Evolutionary conservation across 2,888 invertebrate species (phyloP), one percentile per base, ranked within the genome.

Genomic region (Ditula angustiorana): DNA sequence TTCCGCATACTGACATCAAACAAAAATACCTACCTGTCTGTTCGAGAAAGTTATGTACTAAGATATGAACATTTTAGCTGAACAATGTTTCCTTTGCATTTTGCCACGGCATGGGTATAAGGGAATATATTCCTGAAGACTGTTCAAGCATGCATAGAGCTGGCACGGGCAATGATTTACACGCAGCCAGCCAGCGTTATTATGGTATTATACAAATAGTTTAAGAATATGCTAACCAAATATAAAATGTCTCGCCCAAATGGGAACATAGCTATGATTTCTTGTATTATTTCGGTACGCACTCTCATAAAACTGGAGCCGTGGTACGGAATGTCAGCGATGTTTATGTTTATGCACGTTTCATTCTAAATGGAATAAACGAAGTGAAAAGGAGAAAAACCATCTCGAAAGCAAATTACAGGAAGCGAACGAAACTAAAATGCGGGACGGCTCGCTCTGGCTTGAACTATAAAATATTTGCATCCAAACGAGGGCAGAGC

Each of bases 381-480:
- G 76, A 75, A 82, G 82, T 74, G 76, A 83, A 81, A 83, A 81
- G 74, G 71, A 74, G 73, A 74, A 81, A 84, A 80, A 78, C 82
- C 76, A 78, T 71, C 72, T 72, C 76, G 73, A 84, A 82, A 84
- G 81, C 86, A 83, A 87, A 88, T 86, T 85, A 86, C 83, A 83
- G 85, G 82, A 87, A 83, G 79, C 79, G 78, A 86, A 85, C 82
- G 83, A 84, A 83, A 83, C 83, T 85, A 84, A 85, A 87, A 86
- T 79, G 79, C 81, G 79, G 79, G 80, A 77, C 80, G 78, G 80
- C 72, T 78, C 76, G 80, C 80, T 76, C 77, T 75, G 77, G 85
- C 82, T 85, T 83, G 80, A 87, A 88, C 84, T 87, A 82, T 88
- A 84, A 86, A 87, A 88, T 87, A 90, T 89, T 90, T 88, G 89